These are phyloP conservation scores for Sebastes itinus DNA, from an alignment of 2,797 vertebrate genomes.

Conservation along the genomic window DNA sequence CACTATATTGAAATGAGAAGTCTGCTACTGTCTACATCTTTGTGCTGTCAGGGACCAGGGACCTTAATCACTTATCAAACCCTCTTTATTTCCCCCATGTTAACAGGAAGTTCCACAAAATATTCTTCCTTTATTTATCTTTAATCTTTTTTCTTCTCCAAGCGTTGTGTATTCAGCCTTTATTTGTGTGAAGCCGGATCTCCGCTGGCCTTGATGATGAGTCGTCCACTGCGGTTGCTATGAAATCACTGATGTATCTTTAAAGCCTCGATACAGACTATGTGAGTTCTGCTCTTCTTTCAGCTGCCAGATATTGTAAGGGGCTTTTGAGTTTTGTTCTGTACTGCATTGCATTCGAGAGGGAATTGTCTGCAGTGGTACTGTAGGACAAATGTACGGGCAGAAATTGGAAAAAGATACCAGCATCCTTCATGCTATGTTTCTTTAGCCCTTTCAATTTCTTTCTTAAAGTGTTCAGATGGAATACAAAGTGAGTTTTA, in stretches of 20 bases:
- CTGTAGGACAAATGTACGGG: neutral
- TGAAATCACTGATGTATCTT: constrained; percentile 16
- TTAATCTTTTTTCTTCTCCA: neutral
- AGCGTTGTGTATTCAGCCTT: neutral
- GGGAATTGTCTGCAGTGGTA: neutral
- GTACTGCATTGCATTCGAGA: neutral
- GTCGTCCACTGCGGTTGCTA: constrained; percentile 17
- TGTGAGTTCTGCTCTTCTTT: constrained; percentile 8
- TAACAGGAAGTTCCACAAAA: neutral
- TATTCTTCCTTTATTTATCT: neutral
- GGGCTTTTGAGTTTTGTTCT: neutral
- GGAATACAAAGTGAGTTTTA: neutral
- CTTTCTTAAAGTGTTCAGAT: neutral
- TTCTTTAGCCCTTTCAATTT: neutral
- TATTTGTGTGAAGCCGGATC: neutral
- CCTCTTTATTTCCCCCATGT: neutral
- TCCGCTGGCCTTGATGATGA: constrained; percentile 8
- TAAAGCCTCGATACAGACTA: constrained; percentile 1
- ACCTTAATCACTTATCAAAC: neutral
- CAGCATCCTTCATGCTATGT: neutral
- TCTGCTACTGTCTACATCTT: neutral
- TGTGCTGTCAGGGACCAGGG: neutral
- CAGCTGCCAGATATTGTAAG: neutral
- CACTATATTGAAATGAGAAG: neutral
- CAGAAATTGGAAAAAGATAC: neutral